Evolutionary conservation across 2,113 vertebrate genomes (phyloP), one percentile per base, ranked within the genome.

Genomic region (Haliaeetus leucogaster): DNA sequence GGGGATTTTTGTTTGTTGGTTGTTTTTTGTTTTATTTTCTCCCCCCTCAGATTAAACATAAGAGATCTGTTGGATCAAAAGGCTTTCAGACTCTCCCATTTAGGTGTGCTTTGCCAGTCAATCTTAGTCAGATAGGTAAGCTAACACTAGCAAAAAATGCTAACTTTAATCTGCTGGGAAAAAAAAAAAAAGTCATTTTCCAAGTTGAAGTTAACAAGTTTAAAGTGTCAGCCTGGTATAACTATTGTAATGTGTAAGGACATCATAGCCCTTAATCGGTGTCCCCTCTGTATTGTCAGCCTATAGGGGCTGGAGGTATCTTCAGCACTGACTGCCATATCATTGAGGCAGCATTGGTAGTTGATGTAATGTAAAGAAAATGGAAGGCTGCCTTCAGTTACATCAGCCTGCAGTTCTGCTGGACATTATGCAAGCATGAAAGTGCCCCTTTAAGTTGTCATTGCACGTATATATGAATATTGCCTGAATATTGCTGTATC

Each of bases 381-480:
- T 13, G 48, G 30, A 70, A 85, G 38, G 16, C 18, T 81, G n/a
- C n/a, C 30, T 77, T 89, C 15, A 25, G 86, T 83, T 88, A 26
- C 23, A 23, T 80, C 42, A 47, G 34, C 79, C 38, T 83, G 19
- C 55, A 47, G 30, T 73, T 81, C 68, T 62, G 45, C 52, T 59
- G 71, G 66, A 63, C 26, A 15, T 65, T 21, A 23, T 22, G 23
- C 25, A 73, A 43, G 42, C 10, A 19, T 30, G 38, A 36, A 66
- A 82, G 26, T 56, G 63, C 58, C 55, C 25, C 6, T 72, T 84
- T 48, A 53, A 70, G 29, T 34, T 83, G 47, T 38, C 61, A 67
- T 30, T 2, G 10, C 59, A 66, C 0, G 0, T 30, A 14, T 13
- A 42, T 47, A 16, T 17, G 48, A 43, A 40, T 73, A 56, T 62